A percentile compares a stretch with the other conserved stretches of the same genome.
Conservation (phyloP, 2,888 invertebrate species). For the Mythimna loreyi region DNA sequence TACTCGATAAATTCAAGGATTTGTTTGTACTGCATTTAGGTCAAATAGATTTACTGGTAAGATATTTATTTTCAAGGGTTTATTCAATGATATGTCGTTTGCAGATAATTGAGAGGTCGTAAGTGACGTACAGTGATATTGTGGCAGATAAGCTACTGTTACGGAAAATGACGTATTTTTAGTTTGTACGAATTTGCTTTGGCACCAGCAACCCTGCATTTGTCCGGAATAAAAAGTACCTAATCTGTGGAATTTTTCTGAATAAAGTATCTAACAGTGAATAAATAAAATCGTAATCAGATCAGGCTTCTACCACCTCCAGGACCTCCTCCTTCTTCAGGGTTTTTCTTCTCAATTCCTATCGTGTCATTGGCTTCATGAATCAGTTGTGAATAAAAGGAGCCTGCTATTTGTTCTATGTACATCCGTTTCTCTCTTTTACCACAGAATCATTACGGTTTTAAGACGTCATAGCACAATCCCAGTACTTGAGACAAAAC, state of each 20-base stretch:
- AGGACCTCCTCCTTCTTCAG: too few relatives aligned
- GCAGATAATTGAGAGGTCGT: slow-evolving; percentile 60
- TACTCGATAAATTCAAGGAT: slow-evolving; percentile 87
- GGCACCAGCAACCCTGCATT: neutral
- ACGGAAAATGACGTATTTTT: slow-evolving; percentile 13
- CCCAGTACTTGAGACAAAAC: neutral
- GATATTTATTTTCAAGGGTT: slow-evolving; percentile 82
- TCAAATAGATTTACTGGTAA: slow-evolving; percentile 81
- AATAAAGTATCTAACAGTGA: neutral
- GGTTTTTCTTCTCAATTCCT: too few relatives aligned
- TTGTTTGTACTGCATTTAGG: slow-evolving; percentile 81
- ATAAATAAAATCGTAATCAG: too few relatives aligned
- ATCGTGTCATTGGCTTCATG: too few relatives aligned
- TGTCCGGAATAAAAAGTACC: too few relatives aligned
- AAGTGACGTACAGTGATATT: slow-evolving; percentile 49
- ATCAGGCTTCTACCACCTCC: too few relatives aligned
- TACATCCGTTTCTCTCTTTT: too few relatives aligned
- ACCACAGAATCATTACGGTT: too few relatives aligned
- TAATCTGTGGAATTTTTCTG: neutral
- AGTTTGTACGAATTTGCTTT: neutral
- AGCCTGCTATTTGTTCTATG: too few relatives aligned
- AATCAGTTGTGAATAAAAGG: too few relatives aligned
- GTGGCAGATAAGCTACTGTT: slow-evolving; percentile 35
- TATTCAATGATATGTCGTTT: slow-evolving; percentile 76
- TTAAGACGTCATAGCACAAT: too few relatives aligned